Evolutionary conservation across 2,888 invertebrate species (phyloP).

Genomic region (Notodonta ziczac): DNA sequence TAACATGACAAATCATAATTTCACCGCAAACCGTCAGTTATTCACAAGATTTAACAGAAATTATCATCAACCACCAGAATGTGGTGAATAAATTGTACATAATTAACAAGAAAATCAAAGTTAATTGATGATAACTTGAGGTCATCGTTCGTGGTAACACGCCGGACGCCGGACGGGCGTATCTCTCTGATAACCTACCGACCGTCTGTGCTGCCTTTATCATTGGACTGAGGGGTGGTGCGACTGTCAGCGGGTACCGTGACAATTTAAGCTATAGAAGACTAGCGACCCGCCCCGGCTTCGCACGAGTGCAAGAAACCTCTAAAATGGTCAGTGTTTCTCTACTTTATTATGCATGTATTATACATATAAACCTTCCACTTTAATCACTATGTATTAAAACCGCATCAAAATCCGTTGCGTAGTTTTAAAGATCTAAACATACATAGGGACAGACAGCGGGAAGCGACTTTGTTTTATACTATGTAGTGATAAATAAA

Average conservation of each 20-base stretch:
- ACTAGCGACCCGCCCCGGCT: too few species aligned
- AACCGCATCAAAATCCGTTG: too few species aligned
- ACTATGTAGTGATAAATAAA: too few species aligned
- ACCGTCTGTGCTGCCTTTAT: constrained; percentile 41
- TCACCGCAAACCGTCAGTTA: not conserved
- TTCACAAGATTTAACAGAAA: not conserved
- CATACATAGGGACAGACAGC: too few species aligned
- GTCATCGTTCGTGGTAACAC: constrained; percentile 41
- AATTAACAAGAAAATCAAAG: constrained; percentile 41
- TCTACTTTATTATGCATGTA: too few species aligned
- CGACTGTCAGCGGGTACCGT: constrained; percentile 8
- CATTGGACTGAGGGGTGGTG: constrained; percentile 20
- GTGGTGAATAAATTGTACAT: constrained; percentile 17
- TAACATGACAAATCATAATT: too few species aligned
- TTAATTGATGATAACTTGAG: constrained; percentile 36
- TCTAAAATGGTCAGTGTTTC: too few species aligned
- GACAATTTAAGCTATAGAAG: not conserved
- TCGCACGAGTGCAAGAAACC: too few species aligned
- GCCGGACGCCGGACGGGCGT: constrained; percentile 50
- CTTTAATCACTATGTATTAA: too few species aligned
- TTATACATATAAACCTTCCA: too few species aligned
- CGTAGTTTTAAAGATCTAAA: too few species aligned
- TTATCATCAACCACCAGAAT: constrained; percentile 8
- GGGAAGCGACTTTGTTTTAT: too few species aligned
- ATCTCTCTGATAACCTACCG: constrained; percentile 55